These are phyloP conservation scores for Phymastichus coffea DNA, from an alignment of 1,140 invertebrate species.

Conservation along the genomic window DNA sequence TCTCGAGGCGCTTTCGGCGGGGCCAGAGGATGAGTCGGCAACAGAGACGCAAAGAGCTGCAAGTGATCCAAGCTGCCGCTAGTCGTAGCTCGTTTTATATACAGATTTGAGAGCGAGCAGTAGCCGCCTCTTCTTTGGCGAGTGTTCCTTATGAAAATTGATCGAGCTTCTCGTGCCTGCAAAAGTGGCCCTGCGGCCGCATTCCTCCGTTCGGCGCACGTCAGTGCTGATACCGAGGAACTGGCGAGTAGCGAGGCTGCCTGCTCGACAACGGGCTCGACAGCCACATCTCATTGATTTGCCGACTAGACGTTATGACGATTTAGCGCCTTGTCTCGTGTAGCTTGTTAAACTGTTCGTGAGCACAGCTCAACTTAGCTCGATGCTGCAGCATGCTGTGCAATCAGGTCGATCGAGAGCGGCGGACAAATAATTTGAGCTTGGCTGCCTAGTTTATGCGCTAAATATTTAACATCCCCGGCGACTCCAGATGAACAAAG, in stretches of 20 bases:
- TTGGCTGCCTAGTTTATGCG: neutral
- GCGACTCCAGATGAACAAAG: too few relatives aligned
- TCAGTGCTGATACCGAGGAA: too few relatives aligned
- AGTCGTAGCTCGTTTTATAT: slow-evolving; percentile 3
- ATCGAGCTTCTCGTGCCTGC: neutral
- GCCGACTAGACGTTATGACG: too few relatives aligned
- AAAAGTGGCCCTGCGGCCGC: too few relatives aligned
- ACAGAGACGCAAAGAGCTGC: slow-evolving; percentile 3
- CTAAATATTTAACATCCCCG: neutral
- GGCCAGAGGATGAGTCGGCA: neutral
- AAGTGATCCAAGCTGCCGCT: neutral
- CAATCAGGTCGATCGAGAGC: slow-evolving; percentile 10
- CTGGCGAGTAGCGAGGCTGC: too few relatives aligned
- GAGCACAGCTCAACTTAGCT: too few relatives aligned
- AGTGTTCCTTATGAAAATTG: slow-evolving; percentile 13
- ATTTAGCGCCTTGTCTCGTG: too few relatives aligned
- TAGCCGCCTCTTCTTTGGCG: neutral
- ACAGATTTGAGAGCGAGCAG: neutral
- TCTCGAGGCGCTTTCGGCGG: neutral
- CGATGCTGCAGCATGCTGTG: too few relatives aligned
- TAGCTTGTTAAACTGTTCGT: too few relatives aligned
- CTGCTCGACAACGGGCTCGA: too few relatives aligned
- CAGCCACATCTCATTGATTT: too few relatives aligned
- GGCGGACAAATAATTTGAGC: neutral
- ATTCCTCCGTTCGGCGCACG: too few relatives aligned